Conservation (phyloP, 2,113 vertebrate species). For the Takifugu bimaculatus region DNA sequence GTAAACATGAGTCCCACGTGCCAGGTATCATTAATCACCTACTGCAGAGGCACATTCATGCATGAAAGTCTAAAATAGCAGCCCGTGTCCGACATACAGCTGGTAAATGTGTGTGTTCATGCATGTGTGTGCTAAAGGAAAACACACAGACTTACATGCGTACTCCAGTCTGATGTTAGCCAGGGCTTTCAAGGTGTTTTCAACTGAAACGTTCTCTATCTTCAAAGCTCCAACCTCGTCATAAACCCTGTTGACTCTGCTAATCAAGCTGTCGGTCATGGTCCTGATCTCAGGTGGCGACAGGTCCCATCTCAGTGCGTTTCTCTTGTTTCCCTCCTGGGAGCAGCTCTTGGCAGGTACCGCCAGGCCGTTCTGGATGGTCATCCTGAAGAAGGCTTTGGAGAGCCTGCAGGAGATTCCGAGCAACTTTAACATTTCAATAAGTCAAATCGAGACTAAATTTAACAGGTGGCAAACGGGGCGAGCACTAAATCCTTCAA, state of each 20-base stretch:
- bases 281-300: slow-evolving; percentile 81
- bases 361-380: slow-evolving; percentile 71
- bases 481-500: slow-evolving; percentile 20
- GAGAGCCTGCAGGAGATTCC: slow-evolving; percentile 23
- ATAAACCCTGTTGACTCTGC: slow-evolving; percentile 79
- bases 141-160: slow-evolving; percentile 73
- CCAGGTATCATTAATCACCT: no score
- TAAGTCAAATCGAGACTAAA: not conserved
- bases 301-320: slow-evolving; percentile 84
- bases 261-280: slow-evolving; percentile 80
- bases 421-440: not conserved
- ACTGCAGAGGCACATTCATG: no score
- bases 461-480: slow-evolving; percentile 16
- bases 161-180: slow-evolving; percentile 86
- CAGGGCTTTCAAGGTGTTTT: slow-evolving; percentile 83
- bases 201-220: slow-evolving; percentile 77
- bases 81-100: no score
- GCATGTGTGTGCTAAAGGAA: not conserved
- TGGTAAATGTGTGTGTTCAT: no score
- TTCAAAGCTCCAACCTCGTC: slow-evolving; percentile 78
- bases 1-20: no score
- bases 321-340: slow-evolving; percentile 55
- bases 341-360: slow-evolving; percentile 59
- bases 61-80: no score
- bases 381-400: slow-evolving; percentile 72